Evolutionary conservation across 2,113 vertebrate genomes (phyloP), one percentile per base, ranked within the genome.

Genomic region (Geothlypis trichas): DNA sequence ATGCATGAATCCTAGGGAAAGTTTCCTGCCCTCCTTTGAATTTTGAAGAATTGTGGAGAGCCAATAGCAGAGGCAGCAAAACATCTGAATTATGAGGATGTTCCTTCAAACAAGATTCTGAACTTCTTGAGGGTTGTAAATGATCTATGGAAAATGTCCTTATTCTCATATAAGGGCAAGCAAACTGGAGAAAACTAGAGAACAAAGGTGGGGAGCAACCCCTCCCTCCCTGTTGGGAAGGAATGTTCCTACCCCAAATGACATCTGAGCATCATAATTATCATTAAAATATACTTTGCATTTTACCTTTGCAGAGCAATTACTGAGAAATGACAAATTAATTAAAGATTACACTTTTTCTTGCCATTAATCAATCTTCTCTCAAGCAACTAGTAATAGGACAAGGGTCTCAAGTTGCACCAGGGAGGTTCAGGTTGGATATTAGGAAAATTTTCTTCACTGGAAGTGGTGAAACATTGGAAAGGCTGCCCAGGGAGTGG

Each of bases 121-220:
- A 79, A 61, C 6, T 65, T 90, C 28, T 37, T 0, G 1, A 13
- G 13, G 1, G 0, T 30, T 4, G 0, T 39, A 59, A 44, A 17
- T 22, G 9, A 39, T 28, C 13, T 54, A 31, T 42, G 10, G 44
- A 78, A 87, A 81, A 41, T 26, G 7, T 55, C 37, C 21, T 65
- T 28, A 10, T 73, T 62, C 42, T 55, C 30, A 52, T 74, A 11
- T 4, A 35, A 21, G 15, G 27, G 37, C 26, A 47, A 74, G 8
- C 4, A 71, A 55, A 44, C 10, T 59, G 6, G 42, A 84, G 14
- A 78, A 81, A 41, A 55, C 5, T 49, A 9, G 23, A 79, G 27
- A 90, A 46, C 8, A 19, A 54, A 54, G 4, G 21, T 15, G 17
- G 30, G 46, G n/a, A 89, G 33, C 19, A 87, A 7, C 4, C 3